phyloP scores from a whole-genome alignment of 2,888 invertebrate species.

The Cerastis rubricosa region DNA sequence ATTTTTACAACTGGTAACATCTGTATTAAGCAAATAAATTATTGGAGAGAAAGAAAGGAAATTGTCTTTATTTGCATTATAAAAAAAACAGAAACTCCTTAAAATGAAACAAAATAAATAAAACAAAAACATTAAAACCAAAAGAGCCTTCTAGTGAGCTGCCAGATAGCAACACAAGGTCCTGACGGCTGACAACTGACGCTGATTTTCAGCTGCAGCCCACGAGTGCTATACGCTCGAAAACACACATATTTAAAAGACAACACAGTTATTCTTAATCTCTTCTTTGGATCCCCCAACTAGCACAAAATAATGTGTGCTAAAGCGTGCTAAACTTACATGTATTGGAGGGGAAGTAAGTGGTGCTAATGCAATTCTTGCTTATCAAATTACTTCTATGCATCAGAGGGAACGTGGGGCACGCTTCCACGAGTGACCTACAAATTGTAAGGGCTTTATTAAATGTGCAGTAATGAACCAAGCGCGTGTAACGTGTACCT shows the following conservation, averaged over 20 bases:
- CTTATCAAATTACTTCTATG: conserved; percentile 34
- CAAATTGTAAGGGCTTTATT: not conserved
- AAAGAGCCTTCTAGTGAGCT: too few species aligned
- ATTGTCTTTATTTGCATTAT: too few species aligned
- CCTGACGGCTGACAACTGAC: too few species aligned
- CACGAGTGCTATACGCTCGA: too few species aligned
- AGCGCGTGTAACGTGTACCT: not conserved
- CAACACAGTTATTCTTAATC: not conserved
- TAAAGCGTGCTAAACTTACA: not conserved
- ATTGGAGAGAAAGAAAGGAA: not conserved
- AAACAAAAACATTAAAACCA: too few species aligned
- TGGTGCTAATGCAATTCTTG: conserved; percentile 30
- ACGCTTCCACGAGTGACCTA: not conserved
- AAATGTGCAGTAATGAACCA: not conserved
- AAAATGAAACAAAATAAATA: too few species aligned
- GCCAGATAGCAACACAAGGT: too few species aligned
- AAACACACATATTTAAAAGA: too few species aligned
- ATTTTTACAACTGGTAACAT: not conserved
- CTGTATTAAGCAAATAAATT: not conserved
- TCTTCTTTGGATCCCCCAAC: not conserved
- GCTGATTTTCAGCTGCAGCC: too few species aligned
- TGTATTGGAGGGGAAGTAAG: not conserved
- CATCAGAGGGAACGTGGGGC: not conserved
- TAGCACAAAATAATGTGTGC: not conserved
- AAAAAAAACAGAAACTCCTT: too few species aligned